These are phyloP conservation scores for Leptodactylus fuscus DNA, from an alignment of 2,113 vertebrate genomes.

Conservation along the genomic window DNA sequence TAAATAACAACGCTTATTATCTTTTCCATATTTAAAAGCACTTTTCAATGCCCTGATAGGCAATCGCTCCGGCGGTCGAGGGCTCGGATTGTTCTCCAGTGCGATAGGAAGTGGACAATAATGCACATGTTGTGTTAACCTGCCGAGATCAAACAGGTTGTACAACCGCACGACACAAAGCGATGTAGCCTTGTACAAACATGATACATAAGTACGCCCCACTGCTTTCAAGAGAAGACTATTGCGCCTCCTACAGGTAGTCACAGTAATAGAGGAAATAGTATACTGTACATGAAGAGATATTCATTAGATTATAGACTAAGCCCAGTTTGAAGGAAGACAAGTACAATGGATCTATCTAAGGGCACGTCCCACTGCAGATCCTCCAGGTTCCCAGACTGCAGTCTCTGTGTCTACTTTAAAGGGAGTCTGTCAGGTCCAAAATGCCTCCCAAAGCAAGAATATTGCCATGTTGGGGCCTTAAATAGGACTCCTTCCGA, in stretches of 20 bases:
- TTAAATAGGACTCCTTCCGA: too few species aligned
- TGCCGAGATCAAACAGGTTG: slow-evolving; percentile 68
- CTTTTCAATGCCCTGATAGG: slow-evolving; percentile 74
- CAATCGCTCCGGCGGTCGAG: slow-evolving; percentile 72
- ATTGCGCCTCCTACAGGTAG: slow-evolving; percentile 52
- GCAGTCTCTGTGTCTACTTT: too few species aligned
- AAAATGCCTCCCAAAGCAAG: too few species aligned
- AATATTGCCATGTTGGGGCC: too few species aligned
- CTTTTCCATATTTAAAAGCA: slow-evolving; percentile 77
- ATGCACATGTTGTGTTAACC: slow-evolving; percentile 38
- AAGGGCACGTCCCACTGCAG: too few species aligned
- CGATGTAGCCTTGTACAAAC: slow-evolving; percentile 69
- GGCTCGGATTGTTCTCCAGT: slow-evolving; percentile 69
- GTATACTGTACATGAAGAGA: too few species aligned
- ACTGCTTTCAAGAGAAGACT: neutral
- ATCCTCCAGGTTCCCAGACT: too few species aligned
- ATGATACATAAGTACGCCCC: slow-evolving; percentile 64
- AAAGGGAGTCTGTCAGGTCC: too few species aligned
- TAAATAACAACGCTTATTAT: slow-evolving; percentile 76
- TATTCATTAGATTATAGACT: too few species aligned
- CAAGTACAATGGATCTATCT: too few species aligned
- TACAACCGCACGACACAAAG: slow-evolving; percentile 71
- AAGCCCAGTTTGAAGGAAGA: too few species aligned
- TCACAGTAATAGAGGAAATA: too few species aligned
- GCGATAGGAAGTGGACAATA: slow-evolving; percentile 76